These are phyloP conservation scores for Polyergus mexicanus DNA, from an alignment of 1,140 invertebrate genomes.

Conservation along the genomic window DNA sequence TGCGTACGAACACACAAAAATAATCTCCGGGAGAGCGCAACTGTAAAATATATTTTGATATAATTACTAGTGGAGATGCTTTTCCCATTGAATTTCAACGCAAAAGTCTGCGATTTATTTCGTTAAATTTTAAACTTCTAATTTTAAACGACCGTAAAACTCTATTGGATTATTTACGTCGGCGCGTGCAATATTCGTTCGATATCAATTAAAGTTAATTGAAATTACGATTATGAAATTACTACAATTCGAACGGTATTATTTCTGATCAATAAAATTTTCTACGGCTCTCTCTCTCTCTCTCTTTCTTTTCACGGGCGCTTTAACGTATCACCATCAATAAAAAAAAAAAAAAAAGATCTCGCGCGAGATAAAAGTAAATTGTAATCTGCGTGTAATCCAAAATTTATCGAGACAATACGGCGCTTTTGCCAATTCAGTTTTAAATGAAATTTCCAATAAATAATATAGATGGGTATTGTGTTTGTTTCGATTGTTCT, in stretches of 20 bases:
- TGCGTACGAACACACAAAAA: background rate
- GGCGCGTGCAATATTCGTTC: conserved; percentile 21
- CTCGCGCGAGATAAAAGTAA: conserved; percentile 18
- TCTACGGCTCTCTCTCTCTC: background rate
- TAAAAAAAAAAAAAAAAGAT: background rate
- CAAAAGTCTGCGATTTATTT: conserved; percentile 33
- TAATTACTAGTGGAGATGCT: conserved; percentile 29
- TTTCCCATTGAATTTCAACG: conserved; percentile 11
- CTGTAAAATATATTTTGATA: background rate
- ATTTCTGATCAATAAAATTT: conserved; percentile 32
- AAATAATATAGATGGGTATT: conserved; percentile 55
- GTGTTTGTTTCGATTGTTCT: conserved; percentile 56
- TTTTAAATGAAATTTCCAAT: conserved; percentile 56
- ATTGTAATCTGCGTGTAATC: conserved; percentile 54
- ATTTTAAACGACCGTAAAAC: conserved; percentile 29
- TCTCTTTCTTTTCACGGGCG: background rate
- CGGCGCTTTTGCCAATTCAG: conserved; percentile 45
- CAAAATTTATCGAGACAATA: conserved; percentile 58
- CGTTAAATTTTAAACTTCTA: conserved; percentile 35
- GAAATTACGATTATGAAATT: conserved; percentile 36
- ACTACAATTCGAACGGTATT: conserved; percentile 2
- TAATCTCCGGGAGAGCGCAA: conserved; percentile 20
- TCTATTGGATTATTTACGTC: conserved; percentile 17
- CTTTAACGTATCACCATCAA: background rate
- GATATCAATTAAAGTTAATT: conserved; percentile 44